Evolutionary conservation across 1,140 invertebrate genomes (phyloP).

Genomic region (Cydia strobilella): DNA sequence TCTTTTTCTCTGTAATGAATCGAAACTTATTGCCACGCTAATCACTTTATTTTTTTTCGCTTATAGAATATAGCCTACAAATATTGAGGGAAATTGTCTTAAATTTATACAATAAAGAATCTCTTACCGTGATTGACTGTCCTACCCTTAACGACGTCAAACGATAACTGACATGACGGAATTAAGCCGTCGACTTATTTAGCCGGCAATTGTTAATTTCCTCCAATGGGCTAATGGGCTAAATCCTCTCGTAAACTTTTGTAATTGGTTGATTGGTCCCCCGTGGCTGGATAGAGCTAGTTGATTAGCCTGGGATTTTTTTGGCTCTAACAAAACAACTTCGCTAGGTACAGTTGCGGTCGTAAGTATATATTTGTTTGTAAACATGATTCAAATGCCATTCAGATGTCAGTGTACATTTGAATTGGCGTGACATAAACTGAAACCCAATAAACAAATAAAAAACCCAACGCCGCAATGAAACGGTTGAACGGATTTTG

Average conservation of each 20-base stretch:
- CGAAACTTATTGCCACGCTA: too few relatives aligned
- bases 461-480: too few relatives aligned
- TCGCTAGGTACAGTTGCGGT: not conserved
- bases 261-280: slow-evolving; percentile 71
- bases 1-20: too few relatives aligned
- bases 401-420: too few relatives aligned
- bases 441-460: too few relatives aligned
- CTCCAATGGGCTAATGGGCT: slow-evolving; percentile 68
- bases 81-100: too few relatives aligned
- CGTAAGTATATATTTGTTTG: not conserved
- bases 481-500: too few relatives aligned
- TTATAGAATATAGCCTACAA: too few relatives aligned
- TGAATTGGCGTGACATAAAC: too few relatives aligned
- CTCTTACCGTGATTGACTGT: slow-evolving; percentile 19
- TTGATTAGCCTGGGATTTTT: slow-evolving; percentile 29
- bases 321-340: not conserved
- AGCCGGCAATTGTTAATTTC: slow-evolving; percentile 72
- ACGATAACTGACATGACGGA: slow-evolving; percentile 71
- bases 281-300: slow-evolving; percentile 6
- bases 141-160: slow-evolving; percentile 44
- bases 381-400: too few relatives aligned
- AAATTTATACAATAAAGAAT: too few relatives aligned
- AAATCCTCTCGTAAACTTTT: slow-evolving; percentile 65
- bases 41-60: too few relatives aligned
- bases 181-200: slow-evolving; percentile 70